Evolutionary conservation across 2,888 invertebrate species (phyloP).

Genomic region (Andrena bicolor): DNA sequence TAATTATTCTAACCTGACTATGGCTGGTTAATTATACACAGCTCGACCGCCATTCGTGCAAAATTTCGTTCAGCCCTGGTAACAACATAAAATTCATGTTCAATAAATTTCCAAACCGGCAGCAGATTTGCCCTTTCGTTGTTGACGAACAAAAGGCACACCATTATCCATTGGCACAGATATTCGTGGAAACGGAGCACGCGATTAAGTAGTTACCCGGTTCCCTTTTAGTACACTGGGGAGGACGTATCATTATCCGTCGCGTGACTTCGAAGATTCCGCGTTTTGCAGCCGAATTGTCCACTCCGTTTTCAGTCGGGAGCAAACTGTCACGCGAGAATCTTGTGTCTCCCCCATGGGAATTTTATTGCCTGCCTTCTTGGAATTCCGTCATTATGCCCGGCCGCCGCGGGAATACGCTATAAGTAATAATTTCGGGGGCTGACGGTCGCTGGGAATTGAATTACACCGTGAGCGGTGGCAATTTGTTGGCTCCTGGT

Average conservation of each 20-base stretch:
- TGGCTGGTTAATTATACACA: background rate
- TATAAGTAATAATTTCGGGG: conserved; percentile 58
- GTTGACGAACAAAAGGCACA: conserved; percentile 12
- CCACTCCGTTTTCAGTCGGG: conserved; percentile 11
- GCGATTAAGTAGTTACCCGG: conserved; percentile 35
- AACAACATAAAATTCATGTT: background rate
- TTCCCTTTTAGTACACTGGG: conserved; percentile 7
- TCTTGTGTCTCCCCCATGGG: conserved; percentile 30
- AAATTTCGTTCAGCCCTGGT: too few relatives aligned
- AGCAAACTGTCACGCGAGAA: conserved; percentile 44
- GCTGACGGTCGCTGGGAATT: conserved; percentile 54
- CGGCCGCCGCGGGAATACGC: conserved; percentile 38
- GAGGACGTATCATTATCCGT: conserved; percentile 30
- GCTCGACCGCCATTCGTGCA: background rate
- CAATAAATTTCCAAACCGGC: background rate
- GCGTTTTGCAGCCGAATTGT: conserved; percentile 30
- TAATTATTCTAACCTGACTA: background rate
- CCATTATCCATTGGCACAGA: background rate
- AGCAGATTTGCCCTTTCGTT: conserved; percentile 7
- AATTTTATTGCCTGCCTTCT: conserved; percentile 54
- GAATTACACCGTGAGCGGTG: conserved; percentile 54
- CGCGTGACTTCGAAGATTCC: conserved; percentile 30
- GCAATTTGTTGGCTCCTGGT: conserved; percentile 53
- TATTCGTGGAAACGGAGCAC: conserved; percentile 17
- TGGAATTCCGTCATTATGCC: conserved; percentile 55